Percentiles rank a stretch among this genome's conserved stretches.
Conservation (phyloP, 1,140 invertebrate species). For the Drosophila seguyi region DNA sequence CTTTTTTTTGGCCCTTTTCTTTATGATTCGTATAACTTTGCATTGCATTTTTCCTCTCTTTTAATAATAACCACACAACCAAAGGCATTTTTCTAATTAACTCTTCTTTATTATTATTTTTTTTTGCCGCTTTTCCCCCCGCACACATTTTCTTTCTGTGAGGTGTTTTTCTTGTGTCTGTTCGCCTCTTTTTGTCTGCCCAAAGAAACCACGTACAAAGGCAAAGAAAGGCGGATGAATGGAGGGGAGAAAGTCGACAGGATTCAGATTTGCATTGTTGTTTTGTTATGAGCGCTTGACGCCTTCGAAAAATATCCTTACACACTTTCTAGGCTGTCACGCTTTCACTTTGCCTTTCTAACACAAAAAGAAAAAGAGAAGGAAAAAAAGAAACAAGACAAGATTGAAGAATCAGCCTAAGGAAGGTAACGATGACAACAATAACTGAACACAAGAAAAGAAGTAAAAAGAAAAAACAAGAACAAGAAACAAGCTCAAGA, state of each 20-base stretch:
- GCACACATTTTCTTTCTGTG: neutral
- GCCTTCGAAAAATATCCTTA: conserved; percentile 36
- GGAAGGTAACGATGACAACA: conserved; percentile 28
- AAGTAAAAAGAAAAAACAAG: neutral
- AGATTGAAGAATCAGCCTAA: conserved; percentile 23
- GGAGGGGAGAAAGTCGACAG: neutral
- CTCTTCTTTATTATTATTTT: conserved; percentile 48
- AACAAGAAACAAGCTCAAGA: conserved; percentile 33
- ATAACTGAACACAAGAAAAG: conserved; percentile 8
- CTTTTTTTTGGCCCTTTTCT: neutral
- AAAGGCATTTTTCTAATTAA: conserved; percentile 45
- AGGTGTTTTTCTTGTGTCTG: conserved; percentile 15
- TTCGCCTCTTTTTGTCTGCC: conserved; percentile 41
- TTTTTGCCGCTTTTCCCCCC: conserved; percentile 15
- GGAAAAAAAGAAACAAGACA: neutral
- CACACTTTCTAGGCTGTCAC: conserved; percentile 25
- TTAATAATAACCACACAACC: conserved; percentile 8
- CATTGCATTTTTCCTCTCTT: conserved; percentile 4
- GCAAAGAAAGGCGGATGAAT: conserved; percentile 11
- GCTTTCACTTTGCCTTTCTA: conserved; percentile 17
- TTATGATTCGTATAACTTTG: conserved; percentile 8
- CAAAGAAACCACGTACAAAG: conserved; percentile 40
- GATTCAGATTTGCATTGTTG: conserved; percentile 48
- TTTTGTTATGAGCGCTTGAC: conserved; percentile 34
- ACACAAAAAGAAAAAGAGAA: conserved; percentile 19